Evolutionary conservation across 2,888 invertebrate genomes (phyloP).

Genomic region (Chironomus tentans): DNA sequence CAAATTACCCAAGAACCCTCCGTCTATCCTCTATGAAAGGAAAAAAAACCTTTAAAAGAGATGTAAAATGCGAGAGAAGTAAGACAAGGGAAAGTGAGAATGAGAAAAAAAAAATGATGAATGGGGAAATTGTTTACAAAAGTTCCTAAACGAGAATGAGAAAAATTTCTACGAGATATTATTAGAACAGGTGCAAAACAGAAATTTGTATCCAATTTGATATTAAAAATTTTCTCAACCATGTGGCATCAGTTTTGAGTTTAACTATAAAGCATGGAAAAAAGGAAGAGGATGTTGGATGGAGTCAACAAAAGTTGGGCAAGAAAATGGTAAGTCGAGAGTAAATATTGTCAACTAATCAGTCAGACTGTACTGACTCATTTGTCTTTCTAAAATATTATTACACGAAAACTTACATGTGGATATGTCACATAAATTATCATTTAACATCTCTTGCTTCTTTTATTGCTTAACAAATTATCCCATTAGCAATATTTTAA

Average conservation of each 20-base stretch:
- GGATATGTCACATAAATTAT: no score
- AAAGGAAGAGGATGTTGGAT: not conserved
- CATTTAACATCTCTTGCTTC: no score
- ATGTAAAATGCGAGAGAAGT: no score
- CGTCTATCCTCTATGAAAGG: no score
- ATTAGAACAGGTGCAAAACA: conserved; percentile 25
- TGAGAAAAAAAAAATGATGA: not conserved
- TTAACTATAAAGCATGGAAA: not conserved
- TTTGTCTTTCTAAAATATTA: no score
- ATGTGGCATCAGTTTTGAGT: conserved; percentile 8
- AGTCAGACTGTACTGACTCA: no score
- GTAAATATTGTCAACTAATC: no score
- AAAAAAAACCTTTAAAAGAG: no score
- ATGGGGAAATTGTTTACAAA: conserved; percentile 10
- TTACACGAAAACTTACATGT: not conserved
- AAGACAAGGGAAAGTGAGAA: not conserved
- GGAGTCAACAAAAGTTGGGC: not conserved
- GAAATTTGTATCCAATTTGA: conserved; percentile 26
- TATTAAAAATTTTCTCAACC: conserved; percentile 16
- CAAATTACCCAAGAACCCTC: no score
- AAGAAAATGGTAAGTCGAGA: not conserved
- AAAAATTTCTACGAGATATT: not conserved
- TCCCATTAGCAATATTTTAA: not conserved
- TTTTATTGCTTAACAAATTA: not conserved
- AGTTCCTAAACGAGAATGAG: not conserved